A percentile compares a stretch with the other conserved stretches of the same genome.
Conservation (phyloP, 2,113 vertebrate genomes). For the Gallinago media region DNA sequence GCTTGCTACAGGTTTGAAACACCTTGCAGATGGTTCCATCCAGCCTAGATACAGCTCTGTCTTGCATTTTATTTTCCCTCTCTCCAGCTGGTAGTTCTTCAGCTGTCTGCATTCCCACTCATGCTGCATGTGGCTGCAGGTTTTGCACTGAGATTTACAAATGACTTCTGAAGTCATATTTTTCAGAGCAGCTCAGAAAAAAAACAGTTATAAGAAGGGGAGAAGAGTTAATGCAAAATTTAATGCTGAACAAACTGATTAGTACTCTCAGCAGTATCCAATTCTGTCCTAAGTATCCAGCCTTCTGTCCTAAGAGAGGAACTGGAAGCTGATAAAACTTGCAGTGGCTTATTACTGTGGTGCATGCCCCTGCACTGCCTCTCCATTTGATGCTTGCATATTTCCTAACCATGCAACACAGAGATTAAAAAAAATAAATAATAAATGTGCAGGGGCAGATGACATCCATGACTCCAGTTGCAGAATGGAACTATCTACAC, state of each 20-base stretch:
- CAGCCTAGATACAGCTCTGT: neutral
- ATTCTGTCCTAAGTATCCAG: neutral
- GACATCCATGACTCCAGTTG: neutral
- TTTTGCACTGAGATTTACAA: neutral
- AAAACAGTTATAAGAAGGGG: neutral
- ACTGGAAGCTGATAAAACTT: neutral
- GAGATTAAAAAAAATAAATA: neutral
- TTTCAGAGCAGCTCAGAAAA: neutral
- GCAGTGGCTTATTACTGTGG: neutral
- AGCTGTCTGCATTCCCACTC: neutral
- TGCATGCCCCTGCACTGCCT: neutral
- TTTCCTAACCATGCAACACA: neutral
- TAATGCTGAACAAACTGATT: neutral
- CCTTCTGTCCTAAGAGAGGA: neutral
- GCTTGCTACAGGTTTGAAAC: neutral
- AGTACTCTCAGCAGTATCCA: neutral
- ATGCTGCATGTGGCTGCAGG: neutral
- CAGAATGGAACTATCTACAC: neutral
- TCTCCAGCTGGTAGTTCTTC: neutral
- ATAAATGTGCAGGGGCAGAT: neutral
- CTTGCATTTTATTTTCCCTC: neutral
- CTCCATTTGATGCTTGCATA: neutral
- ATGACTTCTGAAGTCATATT: neutral
- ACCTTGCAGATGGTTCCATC: neutral
- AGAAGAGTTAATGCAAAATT: neutral